Evolutionary conservation across 2,888 invertebrate genomes (phyloP).

Genomic region (Apantesis nais): DNA sequence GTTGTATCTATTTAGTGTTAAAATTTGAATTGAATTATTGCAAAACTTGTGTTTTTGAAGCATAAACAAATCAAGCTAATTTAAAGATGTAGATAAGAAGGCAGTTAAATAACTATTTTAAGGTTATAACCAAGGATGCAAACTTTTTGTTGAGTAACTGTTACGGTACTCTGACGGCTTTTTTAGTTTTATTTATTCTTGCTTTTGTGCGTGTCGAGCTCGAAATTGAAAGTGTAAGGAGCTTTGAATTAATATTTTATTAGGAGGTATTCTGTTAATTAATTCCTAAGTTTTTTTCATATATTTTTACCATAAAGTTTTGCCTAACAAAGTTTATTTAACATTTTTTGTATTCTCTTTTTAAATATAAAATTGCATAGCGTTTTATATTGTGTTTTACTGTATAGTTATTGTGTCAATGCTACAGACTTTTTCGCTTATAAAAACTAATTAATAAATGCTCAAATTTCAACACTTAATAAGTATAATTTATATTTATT

Average conservation of each 20-base stretch:
- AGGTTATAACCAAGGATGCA: neutral
- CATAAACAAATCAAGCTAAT: too few relatives aligned
- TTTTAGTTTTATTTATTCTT: neutral
- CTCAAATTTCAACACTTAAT: too few relatives aligned
- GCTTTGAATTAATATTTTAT: neutral
- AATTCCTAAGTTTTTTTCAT: neutral
- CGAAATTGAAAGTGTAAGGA: neutral
- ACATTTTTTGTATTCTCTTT: too few relatives aligned
- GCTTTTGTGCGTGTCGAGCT: neutral
- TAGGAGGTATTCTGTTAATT: neutral
- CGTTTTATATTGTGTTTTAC: too few relatives aligned
- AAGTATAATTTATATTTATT: too few relatives aligned
- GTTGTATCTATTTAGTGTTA: too few relatives aligned
- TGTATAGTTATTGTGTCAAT: neutral
- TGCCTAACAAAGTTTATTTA: neutral
- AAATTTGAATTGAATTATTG: too few relatives aligned
- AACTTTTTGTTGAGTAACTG: neutral
- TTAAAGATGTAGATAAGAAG: too few relatives aligned
- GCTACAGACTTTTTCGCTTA: neutral
- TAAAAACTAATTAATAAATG: neutral
- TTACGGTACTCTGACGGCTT: neutral
- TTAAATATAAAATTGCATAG: neutral
- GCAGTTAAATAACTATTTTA: too few relatives aligned
- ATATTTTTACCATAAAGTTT: neutral
- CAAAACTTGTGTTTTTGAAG: too few relatives aligned